A percentile compares a stretch with the other conserved stretches of the same genome.
Evolutionary conservation across 1,140 invertebrate genomes (phyloP).

Genomic region (Anastrepha ludens): DNA sequence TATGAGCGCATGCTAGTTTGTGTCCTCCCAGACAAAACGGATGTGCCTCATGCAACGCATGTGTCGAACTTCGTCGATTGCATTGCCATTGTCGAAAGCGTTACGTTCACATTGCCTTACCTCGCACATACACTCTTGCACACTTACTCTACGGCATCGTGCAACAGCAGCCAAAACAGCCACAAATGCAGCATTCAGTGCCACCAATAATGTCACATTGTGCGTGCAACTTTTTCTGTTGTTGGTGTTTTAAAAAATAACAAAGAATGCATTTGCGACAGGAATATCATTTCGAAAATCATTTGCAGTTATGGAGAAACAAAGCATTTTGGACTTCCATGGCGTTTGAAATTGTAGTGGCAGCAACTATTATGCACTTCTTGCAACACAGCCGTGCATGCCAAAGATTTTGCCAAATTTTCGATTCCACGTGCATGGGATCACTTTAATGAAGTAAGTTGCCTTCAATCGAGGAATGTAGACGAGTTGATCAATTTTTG

Average conservation of each 20-base stretch:
- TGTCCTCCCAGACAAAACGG: not conserved
- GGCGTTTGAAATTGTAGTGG: not conserved
- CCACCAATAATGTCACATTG: not conserved
- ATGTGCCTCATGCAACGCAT: not conserved
- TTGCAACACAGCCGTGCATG: too few relatives aligned
- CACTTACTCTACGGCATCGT: not conserved
- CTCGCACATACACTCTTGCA: not conserved
- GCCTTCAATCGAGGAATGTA: too few relatives aligned
- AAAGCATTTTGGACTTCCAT: not conserved
- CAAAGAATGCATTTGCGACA: not conserved
- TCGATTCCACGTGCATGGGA: too few relatives aligned
- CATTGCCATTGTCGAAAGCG: not conserved
- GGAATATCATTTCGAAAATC: not conserved
- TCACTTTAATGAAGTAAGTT: too few relatives aligned
- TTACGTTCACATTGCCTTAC: not conserved
- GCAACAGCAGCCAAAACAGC: not conserved
- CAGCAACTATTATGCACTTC: too few relatives aligned
- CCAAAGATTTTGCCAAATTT: too few relatives aligned
- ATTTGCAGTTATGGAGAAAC: not conserved
- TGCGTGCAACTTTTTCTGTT: not conserved
- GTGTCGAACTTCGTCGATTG: conserved; percentile 19
- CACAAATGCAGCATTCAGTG: not conserved
- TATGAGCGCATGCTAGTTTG: not conserved
- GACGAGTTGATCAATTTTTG: too few relatives aligned
- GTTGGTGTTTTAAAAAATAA: not conserved